phyloP scores from a whole-genome alignment of 2,888 invertebrate genomes.

The Drosophila anomalipes region DNA sequence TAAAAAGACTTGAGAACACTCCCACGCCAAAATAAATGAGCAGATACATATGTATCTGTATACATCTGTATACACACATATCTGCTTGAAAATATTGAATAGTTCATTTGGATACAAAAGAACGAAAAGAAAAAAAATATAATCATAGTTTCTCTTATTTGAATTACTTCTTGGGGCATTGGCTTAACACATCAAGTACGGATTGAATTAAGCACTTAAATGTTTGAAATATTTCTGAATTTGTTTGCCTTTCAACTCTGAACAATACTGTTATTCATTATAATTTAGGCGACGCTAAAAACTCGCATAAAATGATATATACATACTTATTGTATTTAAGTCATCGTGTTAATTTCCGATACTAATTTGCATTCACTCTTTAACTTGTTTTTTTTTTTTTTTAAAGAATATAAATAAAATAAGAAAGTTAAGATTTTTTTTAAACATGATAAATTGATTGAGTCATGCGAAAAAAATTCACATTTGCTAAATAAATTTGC shows the following conservation, averaged over 20 bases:
- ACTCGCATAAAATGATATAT: not conserved
- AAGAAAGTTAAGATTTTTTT: slow-evolving; percentile 5
- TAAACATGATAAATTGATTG: not conserved
- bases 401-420: slow-evolving; percentile 7
- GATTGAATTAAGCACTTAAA: slow-evolving; percentile 10
- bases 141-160: slow-evolving; percentile 11
- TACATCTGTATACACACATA: not conserved
- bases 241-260: not conserved
- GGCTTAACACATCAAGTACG: not conserved
- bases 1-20: slow-evolving; percentile 18
- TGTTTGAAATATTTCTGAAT: slow-evolving; percentile 1
- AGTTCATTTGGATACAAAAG: slow-evolving; percentile 8
- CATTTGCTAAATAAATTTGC: not conserved
- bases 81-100: slow-evolving; percentile 16
- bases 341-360: slow-evolving; percentile 30
- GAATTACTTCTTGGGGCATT: slow-evolving; percentile 24
- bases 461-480: not conserved
- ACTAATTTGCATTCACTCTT: slow-evolving; percentile 41
- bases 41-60: not conserved
- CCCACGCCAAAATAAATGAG: not conserved
- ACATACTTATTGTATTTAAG: slow-evolving; percentile 22
- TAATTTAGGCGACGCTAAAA: not conserved
- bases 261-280: not conserved
- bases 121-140: not conserved
- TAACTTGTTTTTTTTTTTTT: slow-evolving; percentile 21